These are phyloP conservation scores for Oikopleura dioica DNA, from an alignment of 23 tunicate genomes.

Conservation along the genomic window DNA sequence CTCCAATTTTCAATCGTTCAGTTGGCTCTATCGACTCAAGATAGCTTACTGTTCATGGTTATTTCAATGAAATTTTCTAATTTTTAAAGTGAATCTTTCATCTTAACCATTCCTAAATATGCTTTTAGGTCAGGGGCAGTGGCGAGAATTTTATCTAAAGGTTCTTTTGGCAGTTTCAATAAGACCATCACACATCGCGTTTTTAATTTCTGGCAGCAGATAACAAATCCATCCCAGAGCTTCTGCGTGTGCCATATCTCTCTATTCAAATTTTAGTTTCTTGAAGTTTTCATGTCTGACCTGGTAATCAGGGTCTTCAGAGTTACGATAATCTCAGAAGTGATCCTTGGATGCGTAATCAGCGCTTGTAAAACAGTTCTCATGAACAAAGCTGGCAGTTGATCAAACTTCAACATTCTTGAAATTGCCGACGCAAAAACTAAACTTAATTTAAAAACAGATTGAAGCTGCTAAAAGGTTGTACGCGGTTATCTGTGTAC, in stretches of 20 bases:
- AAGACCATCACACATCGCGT: slow-evolving; percentile 11
- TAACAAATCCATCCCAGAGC: slow-evolving; percentile 85
- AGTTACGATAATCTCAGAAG: slow-evolving; percentile 60
- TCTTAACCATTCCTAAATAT: too few relatives aligned
- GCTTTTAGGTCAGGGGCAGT: not conserved
- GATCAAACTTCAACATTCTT: slow-evolving; percentile 37
- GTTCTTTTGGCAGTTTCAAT: not conserved
- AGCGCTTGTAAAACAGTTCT: slow-evolving; percentile 56
- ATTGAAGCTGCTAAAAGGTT: too few relatives aligned
- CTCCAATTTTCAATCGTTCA: not conserved
- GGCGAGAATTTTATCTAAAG: not conserved
- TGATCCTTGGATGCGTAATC: slow-evolving; percentile 64
- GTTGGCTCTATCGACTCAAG: not conserved
- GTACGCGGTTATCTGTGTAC: too few relatives aligned
- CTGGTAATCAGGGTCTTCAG: slow-evolving; percentile 44
- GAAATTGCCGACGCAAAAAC: slow-evolving; percentile 72
- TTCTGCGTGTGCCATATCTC: slow-evolving; percentile 58
- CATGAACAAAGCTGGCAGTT: slow-evolving; percentile 65
- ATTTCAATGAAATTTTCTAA: not conserved
- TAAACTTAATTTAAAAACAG: too few relatives aligned
- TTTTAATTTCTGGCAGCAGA: slow-evolving; percentile 50
- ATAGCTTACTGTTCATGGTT: not conserved
- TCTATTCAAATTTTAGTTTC: not conserved
- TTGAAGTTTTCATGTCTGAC: slow-evolving; percentile 16
- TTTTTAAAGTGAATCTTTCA: too few relatives aligned